Evolutionary conservation across 2,888 invertebrate species (phyloP), one percentile per base, ranked within the genome.

Genomic region (Agonopterix alstromeriana): DNA sequence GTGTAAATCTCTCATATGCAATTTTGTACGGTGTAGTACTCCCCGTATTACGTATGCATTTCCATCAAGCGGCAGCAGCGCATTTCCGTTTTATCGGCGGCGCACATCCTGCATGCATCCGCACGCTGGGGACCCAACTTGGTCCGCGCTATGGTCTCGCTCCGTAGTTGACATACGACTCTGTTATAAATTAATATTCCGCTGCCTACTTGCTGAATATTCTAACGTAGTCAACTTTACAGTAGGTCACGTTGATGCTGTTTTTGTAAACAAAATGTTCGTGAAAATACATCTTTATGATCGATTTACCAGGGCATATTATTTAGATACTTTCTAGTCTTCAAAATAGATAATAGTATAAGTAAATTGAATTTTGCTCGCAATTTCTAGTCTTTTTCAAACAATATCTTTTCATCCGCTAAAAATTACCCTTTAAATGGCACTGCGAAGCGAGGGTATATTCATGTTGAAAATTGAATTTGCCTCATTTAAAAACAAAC

Each of bases 401-500:
- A 43, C n/a, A 12, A 8, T 17, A 17, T 17, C 14, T 43, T 43
- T 43, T 27, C 43, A 7, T 3, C 43, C 27, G 17, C 9, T 17
- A 43, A 43, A 17, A n/a, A 41, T 27, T 27, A 27, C 27, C 27
- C 27, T 27, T 27, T 27, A 42, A 42, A n/a, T 35, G 11, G n/a
- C 10, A 35, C 35, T 8, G n/a, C 11, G 9, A 11, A 44, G 11
- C 35, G 1, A 44, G 35, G 11, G 27, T 27, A 27, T 27, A 27
- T 10, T 10, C 44, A 47, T 52, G 51, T 54, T 51, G 45, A 48
- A 47, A 55, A 52, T 52, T 27, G 27, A 27, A 27, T 45, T 48
- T 55, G 40, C 46, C 42, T 56, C 54, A 51, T 57, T 55, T 50
- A 10, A 54, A 53, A 57, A 47, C 45, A 50, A 63, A 65, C 63